phyloP scores from a whole-genome alignment of 1,140 invertebrate species.

The Leguminivora glycinivorella region DNA sequence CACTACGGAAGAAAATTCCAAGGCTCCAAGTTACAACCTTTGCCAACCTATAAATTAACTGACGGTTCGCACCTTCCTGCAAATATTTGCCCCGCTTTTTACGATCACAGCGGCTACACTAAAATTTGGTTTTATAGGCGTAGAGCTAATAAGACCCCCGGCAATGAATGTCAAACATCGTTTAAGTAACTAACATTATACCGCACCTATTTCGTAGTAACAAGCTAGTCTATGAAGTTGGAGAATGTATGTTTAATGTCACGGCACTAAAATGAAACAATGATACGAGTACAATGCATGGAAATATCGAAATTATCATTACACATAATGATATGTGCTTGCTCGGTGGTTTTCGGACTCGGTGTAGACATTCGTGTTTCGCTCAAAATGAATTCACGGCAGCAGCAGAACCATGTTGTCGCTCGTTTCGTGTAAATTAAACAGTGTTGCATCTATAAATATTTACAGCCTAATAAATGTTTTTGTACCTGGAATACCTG shows the following conservation, averaged over 20 bases:
- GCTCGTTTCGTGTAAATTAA: neutral
- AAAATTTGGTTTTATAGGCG: slow-evolving; percentile 28
- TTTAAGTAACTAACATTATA: slow-evolving; percentile 16
- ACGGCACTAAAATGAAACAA: slow-evolving; percentile 8
- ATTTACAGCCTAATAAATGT: neutral
- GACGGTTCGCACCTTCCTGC: neutral
- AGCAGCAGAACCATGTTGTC: too few relatives aligned
- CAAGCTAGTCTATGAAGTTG: neutral
- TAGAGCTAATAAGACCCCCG: slow-evolving; percentile 14
- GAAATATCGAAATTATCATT: slow-evolving; percentile 11
- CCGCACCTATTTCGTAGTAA: neutral
- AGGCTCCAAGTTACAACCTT: neutral
- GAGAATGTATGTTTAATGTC: neutral
- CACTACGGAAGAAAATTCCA: too few relatives aligned
- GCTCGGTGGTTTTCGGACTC: neutral
- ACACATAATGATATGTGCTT: neutral
- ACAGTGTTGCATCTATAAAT: neutral
- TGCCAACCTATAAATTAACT: neutral
- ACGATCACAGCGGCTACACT: slow-evolving; percentile 13
- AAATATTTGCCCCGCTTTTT: slow-evolving; percentile 25
- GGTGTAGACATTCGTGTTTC: neutral
- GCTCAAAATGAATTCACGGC: neutral
- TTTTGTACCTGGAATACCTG: too few relatives aligned
- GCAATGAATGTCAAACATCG: slow-evolving; percentile 18
- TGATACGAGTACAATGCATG: slow-evolving; percentile 15